Evolutionary conservation across 64 coral and sea anemone species (phyloP).

Genomic region (Orbicella faveolata): DNA sequence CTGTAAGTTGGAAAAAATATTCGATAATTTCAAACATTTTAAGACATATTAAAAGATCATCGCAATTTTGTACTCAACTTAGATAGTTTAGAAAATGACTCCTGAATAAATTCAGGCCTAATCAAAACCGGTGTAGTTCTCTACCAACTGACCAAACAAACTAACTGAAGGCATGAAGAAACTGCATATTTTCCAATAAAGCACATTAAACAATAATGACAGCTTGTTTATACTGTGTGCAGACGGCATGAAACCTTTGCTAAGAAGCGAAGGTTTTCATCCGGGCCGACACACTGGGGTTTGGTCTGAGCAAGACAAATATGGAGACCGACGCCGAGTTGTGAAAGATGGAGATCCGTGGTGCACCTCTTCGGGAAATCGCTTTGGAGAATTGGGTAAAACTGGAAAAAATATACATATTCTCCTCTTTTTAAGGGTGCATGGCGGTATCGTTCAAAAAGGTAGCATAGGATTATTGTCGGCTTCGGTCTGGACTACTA

Average conservation of each 20-base stretch:
- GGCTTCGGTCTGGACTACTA: no score
- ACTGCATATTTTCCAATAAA: no score
- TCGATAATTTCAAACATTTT: no score
- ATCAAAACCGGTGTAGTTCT: no score
- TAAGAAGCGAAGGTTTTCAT: background rate
- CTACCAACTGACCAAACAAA: no score
- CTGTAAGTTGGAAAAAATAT: background rate
- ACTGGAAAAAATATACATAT: background rate
- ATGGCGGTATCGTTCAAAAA: no score
- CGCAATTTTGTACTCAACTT: background rate
- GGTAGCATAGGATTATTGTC: no score
- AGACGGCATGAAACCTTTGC: constrained; percentile 22
- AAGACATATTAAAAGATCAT: background rate
- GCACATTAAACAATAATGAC: no score
- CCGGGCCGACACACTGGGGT: background rate
- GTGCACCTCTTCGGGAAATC: background rate
- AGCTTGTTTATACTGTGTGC: background rate
- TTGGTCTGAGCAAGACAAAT: background rate
- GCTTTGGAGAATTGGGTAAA: constrained; percentile 1
- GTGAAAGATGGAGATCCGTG: background rate
- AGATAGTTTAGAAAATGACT: no score
- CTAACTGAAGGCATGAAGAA: no score
- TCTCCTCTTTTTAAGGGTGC: no score
- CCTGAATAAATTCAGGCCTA: no score
- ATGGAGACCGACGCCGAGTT: background rate